Evolutionary conservation across 2,797 vertebrate species (phyloP).

Genomic region (Anisognathus igniventris): DNA sequence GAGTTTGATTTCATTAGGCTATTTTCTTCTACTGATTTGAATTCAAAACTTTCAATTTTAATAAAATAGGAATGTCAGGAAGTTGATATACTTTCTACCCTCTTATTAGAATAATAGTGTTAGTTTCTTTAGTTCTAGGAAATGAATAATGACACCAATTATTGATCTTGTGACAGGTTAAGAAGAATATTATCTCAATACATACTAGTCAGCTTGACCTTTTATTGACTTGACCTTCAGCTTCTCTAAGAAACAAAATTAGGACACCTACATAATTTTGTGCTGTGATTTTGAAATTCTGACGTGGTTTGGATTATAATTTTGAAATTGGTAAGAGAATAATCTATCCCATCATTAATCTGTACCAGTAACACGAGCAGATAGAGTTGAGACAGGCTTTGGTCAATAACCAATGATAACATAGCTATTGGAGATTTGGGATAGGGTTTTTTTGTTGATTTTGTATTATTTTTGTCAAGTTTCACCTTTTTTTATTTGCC

Average conservation of each 20-base stretch:
- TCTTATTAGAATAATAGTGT: slow-evolving; percentile 35
- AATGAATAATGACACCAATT: slow-evolving; percentile 60
- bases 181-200: slow-evolving; percentile 62
- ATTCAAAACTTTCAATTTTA: neutral
- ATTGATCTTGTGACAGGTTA: slow-evolving; percentile 51
- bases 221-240: slow-evolving; percentile 55
- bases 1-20: neutral
- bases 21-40: neutral
- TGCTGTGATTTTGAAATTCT: neutral
- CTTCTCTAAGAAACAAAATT: slow-evolving; percentile 19
- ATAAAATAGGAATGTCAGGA: neutral
- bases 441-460: neutral
- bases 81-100: neutral
- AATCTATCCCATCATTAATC: slow-evolving; percentile 25
- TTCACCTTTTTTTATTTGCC: neutral
- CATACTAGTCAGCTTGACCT: slow-evolving; percentile 50
- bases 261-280: neutral
- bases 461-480: neutral
- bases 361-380: neutral
- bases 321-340: slow-evolving; percentile 31
- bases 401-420: neutral
- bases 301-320: neutral
- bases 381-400: neutral
- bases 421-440: fast-evolving
- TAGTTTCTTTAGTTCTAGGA: slow-evolving; percentile 20